Conservation (phyloP, 2,888 invertebrate species). For the Lacanobia oleracea region DNA sequence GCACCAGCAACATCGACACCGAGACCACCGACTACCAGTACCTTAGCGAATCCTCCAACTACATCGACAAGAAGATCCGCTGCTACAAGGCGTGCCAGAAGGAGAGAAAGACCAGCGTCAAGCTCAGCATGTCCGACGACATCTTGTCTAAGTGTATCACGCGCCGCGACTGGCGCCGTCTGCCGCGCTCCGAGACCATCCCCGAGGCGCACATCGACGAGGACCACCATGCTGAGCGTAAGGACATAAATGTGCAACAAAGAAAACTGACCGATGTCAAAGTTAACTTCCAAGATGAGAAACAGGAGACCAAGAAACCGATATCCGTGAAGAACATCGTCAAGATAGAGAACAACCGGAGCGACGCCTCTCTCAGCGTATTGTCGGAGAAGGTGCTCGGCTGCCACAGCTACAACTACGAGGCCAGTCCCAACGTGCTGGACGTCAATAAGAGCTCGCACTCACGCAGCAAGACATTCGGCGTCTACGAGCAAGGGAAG, state of each 20-base stretch:
- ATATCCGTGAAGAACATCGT: conserved; percentile 25
- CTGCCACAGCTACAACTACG: conserved; percentile 75
- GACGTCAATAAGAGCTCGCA: conserved; percentile 25
- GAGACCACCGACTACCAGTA: conserved; percentile 81
- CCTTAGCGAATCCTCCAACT: conserved; percentile 77
- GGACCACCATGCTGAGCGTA: conserved; percentile 54
- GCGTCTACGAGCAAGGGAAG: conserved; percentile 35
- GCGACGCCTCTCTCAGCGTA: conserved; percentile 12
- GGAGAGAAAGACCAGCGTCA: conserved; percentile 71
- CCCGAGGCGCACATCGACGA: conserved; percentile 73
- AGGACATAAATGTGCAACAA: conserved; percentile 6
- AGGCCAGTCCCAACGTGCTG: conserved; percentile 30
- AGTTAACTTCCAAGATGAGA: conserved; percentile 60
- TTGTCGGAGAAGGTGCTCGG: conserved; percentile 79
- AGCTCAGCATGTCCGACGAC: conserved; percentile 84
- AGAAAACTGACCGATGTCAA: conserved; percentile 39
- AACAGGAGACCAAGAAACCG: conserved; percentile 19
- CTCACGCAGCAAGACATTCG: conserved; percentile 1
- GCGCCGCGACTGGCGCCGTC: conserved; percentile 80
- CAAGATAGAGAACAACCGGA: conserved; percentile 26
- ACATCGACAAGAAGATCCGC: conserved; percentile 80
- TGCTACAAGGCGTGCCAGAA: conserved; percentile 85
- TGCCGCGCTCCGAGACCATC: conserved; percentile 73
- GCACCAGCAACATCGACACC: conserved; percentile 81
- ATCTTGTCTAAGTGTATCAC: conserved; percentile 84